A percentile compares a stretch with the other conserved stretches of the same genome.
These are phyloP conservation scores for Aurelia sp. DNA, from an alignment of 30 jellyfish, hydroid and myxozoan genomes.

Conservation along the genomic window DNA sequence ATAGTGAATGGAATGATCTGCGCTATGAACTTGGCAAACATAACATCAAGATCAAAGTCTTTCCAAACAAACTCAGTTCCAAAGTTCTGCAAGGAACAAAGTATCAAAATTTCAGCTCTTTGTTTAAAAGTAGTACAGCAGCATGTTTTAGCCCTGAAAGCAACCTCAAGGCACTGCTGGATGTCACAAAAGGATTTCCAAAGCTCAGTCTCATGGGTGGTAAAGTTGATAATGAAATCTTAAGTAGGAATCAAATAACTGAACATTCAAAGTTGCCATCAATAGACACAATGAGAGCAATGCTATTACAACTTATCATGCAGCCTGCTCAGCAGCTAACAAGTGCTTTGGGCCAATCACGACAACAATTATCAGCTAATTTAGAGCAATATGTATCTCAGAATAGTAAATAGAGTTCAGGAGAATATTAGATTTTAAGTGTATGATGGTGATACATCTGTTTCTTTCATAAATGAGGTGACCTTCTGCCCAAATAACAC, in stretches of 20 bases:
- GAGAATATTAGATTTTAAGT: too few species aligned
- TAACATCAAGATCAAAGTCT: constrained; percentile 34
- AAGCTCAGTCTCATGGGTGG: constrained; percentile 75
- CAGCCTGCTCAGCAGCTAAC: constrained; percentile 62
- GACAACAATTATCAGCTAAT: constrained; percentile 31
- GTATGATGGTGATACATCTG: too few species aligned
- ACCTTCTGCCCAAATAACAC: too few species aligned
- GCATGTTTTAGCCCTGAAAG: constrained; percentile 64
- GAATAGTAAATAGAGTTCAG: neutral
- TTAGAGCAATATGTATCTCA: constrained; percentile 60
- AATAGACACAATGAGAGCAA: constrained; percentile 32
- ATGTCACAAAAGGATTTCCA: constrained; percentile 50
- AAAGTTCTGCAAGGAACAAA: constrained; percentile 53
- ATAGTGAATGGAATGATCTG: constrained; percentile 72
- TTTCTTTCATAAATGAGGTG: too few species aligned
- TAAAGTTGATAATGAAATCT: constrained; percentile 62
- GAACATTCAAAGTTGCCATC: constrained; percentile 78
- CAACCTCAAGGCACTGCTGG: constrained; percentile 38
- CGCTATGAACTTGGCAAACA: constrained; percentile 64
- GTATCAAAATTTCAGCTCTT: constrained; percentile 32
- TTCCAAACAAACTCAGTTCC: constrained; percentile 61
- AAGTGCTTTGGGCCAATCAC: constrained; percentile 34
- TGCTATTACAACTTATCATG: constrained; percentile 37
- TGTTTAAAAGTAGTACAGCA: constrained; percentile 64
- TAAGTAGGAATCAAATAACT: constrained; percentile 55